These are phyloP conservation scores for Dryadula phaetusa DNA, from an alignment of 2,888 invertebrate genomes.

Conservation along the genomic window DNA sequence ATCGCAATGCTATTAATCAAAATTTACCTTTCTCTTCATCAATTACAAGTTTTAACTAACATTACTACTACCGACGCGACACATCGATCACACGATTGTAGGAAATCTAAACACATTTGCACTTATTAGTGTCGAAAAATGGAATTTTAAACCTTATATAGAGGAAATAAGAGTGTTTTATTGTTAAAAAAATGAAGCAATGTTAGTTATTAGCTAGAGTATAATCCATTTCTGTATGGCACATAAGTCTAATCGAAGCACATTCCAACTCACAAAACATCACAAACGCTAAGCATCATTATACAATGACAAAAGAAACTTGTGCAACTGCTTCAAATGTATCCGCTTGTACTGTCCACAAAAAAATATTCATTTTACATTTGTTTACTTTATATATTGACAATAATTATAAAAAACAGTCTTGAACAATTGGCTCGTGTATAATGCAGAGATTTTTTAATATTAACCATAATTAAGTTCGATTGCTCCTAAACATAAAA, in stretches of 20 bases:
- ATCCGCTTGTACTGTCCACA: constrained; percentile 65
- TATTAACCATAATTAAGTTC: neutral
- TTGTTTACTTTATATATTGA: neutral
- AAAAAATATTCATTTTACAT: constrained; percentile 42
- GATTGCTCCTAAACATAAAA: neutral
- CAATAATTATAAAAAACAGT: no score
- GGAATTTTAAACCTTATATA: constrained; percentile 46
- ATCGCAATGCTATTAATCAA: constrained; percentile 52
- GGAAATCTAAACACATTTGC: constrained; percentile 48
- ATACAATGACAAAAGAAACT: constrained; percentile 82
- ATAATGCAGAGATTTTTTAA: neutral
- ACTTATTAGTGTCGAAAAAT: constrained; percentile 40
- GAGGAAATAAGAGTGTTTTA: constrained; percentile 37
- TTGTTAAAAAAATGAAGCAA: constrained; percentile 35
- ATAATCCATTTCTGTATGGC: constrained; percentile 60
- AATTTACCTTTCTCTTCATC: constrained; percentile 55
- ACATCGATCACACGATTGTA: constrained; percentile 58
- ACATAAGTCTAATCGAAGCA: constrained; percentile 67
- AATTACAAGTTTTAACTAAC: constrained; percentile 56
- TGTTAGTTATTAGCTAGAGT: constrained; percentile 48
- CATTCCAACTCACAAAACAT: constrained; percentile 79
- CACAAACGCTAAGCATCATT: constrained; percentile 74
- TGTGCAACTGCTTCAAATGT: constrained; percentile 79
- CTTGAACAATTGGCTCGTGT: neutral
- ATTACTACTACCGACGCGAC: constrained; percentile 54